Conservation (phyloP, 2,888 invertebrate species). For the Hirtodrosophila alboralis region DNA sequence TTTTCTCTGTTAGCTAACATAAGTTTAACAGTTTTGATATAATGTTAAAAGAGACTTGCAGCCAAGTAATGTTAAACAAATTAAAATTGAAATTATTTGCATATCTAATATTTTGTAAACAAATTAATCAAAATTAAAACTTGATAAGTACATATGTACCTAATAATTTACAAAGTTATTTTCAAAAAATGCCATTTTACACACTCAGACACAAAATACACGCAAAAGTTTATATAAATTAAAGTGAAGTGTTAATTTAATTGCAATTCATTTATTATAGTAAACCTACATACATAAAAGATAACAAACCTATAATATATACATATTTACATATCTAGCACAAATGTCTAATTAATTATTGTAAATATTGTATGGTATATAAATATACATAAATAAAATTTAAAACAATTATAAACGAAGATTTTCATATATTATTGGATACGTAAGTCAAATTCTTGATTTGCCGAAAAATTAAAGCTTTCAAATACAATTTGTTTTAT, state of each 20-base stretch:
- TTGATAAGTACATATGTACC: constrained; percentile 39
- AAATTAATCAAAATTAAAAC: constrained; percentile 61
- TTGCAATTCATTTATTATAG: constrained; percentile 44
- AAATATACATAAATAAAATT: constrained; percentile 43
- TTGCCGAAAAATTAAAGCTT: neutral
- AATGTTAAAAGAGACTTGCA: constrained; percentile 32
- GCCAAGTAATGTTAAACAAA: constrained; percentile 26
- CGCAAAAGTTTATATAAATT: constrained; percentile 10
- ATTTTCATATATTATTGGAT: too few species aligned
- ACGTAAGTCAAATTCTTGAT: too few species aligned
- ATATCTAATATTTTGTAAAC: constrained; percentile 65
- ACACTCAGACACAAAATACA: constrained; percentile 8
- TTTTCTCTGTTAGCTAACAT: constrained; percentile 33
- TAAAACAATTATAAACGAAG: constrained; percentile 16
- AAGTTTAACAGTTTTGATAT: constrained; percentile 23
- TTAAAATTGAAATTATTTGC: constrained; percentile 57
- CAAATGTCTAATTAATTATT: constrained; percentile 65
- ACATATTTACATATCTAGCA: constrained; percentile 45
- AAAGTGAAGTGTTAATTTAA: constrained; percentile 49
- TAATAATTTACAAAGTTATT: constrained; percentile 26
- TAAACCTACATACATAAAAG: constrained; percentile 20
- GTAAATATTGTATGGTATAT: constrained; percentile 67
- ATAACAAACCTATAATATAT: constrained; percentile 34
- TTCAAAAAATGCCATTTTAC: constrained; percentile 8
- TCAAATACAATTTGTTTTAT: neutral